Percentiles rank a stretch among this genome's conserved stretches.
phyloP scores from a whole-genome alignment of 1,140 invertebrate species.

The Protaetia brevitarsis region DNA sequence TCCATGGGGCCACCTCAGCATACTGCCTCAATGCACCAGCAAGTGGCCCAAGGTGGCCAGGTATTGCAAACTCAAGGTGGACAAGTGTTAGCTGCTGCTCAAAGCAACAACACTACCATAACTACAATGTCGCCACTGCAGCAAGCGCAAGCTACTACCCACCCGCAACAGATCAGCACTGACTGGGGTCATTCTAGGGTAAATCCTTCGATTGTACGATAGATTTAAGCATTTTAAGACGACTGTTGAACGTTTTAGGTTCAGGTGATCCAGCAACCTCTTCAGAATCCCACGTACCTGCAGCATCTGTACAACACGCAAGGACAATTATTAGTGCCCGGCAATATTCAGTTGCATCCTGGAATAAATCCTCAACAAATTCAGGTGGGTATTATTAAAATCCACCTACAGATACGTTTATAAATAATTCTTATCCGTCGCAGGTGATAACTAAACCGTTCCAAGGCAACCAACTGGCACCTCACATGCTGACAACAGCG shows the following conservation, averaged over 20 bases:
- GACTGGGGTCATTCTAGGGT: slow-evolving; percentile 45
- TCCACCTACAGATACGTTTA: neutral
- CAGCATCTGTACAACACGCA: slow-evolving; percentile 78
- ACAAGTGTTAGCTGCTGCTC: slow-evolving; percentile 41
- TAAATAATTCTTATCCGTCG: neutral
- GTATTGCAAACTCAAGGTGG: slow-evolving; percentile 44
- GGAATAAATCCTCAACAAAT: slow-evolving; percentile 76
- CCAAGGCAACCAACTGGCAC: slow-evolving; percentile 70
- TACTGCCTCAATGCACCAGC: slow-evolving; percentile 46
- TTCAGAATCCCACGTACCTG: slow-evolving; percentile 73
- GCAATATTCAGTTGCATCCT: slow-evolving; percentile 72
- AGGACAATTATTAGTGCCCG: slow-evolving; percentile 73
- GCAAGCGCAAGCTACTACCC: slow-evolving; percentile 44
- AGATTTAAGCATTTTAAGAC: neutral
- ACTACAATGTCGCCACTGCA: slow-evolving; percentile 51
- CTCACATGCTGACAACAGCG: slow-evolving; percentile 74
- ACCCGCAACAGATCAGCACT: slow-evolving; percentile 45
- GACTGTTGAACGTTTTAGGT: slow-evolving; percentile 25
- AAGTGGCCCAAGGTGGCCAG: slow-evolving; percentile 38
- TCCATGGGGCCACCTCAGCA: slow-evolving; percentile 53
- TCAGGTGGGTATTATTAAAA: slow-evolving; percentile 53
- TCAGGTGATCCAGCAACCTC: slow-evolving; percentile 79
- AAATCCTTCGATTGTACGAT: neutral
- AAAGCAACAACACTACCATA: slow-evolving; percentile 45
- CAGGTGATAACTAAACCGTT: slow-evolving; percentile 79